A percentile compares a stretch with the other conserved stretches of the same genome.
Evolutionary conservation across 1,140 invertebrate species (phyloP).

Genomic region (Maconellicoccus hirsutus): DNA sequence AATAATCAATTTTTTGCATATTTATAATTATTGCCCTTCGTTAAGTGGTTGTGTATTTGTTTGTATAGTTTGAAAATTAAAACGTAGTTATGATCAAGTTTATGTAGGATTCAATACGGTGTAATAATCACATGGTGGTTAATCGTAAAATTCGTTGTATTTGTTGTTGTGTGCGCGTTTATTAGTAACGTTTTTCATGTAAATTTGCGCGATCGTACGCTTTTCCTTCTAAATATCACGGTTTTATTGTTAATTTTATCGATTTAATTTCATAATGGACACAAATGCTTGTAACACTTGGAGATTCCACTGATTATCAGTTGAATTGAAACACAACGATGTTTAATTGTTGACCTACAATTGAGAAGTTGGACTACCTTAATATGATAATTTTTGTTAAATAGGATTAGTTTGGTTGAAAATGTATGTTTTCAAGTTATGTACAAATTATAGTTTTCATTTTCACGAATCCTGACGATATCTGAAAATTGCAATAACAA

Average conservation of each 20-base stretch:
- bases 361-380: background rate
- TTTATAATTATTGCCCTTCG: background rate
- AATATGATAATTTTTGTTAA: background rate
- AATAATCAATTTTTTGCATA: constrained; percentile 1
- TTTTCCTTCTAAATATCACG: background rate
- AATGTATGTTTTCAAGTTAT: background rate
- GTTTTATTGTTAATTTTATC: background rate
- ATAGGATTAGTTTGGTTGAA: background rate
- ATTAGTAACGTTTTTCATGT: too few relatives aligned
- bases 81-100: background rate
- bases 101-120: background rate
- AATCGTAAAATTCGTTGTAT: too few relatives aligned
- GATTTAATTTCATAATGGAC: background rate
- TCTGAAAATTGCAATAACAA: too few relatives aligned
- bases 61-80: background rate
- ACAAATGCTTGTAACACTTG: background rate
- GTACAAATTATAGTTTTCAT: background rate
- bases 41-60: background rate
- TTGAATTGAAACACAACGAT: background rate
- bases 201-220: too few relatives aligned
- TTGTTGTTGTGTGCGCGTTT: too few relatives aligned
- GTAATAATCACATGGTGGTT: background rate
- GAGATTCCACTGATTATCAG: background rate
- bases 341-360: background rate
- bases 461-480: background rate